phyloP scores from a whole-genome alignment of 2,888 invertebrate genomes.

The Cetonia aurata region DNA sequence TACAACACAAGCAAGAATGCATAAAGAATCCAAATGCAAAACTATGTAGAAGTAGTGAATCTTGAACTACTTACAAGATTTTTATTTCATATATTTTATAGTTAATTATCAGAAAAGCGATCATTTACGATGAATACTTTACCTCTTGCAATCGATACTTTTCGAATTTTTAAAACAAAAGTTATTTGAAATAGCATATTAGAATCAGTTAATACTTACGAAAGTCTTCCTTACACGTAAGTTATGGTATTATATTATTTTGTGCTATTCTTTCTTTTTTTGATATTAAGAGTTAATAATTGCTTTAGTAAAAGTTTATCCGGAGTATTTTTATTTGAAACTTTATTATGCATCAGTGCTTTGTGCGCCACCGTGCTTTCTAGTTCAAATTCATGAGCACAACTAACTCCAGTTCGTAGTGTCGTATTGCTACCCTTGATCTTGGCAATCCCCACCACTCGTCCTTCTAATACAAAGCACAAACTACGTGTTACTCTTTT shows the following conservation, averaged over 20 bases:
- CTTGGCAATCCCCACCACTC: constrained; percentile 24
- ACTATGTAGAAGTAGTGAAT: too few relatives aligned
- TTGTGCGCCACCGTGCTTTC: neutral
- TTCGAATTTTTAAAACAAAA: too few relatives aligned
- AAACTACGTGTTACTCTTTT: neutral
- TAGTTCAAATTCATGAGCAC: constrained; percentile 7
- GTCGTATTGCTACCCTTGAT: constrained; percentile 22
- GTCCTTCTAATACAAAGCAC: neutral
- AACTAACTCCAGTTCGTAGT: constrained; percentile 12
- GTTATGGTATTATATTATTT: too few relatives aligned
- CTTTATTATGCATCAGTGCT: neutral
- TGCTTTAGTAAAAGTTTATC: neutral
- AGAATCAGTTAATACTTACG: too few relatives aligned
- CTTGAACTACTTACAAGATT: too few relatives aligned
- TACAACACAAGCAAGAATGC: too few relatives aligned
- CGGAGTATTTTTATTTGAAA: neutral
- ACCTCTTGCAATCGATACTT: too few relatives aligned
- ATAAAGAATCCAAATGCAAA: too few relatives aligned
- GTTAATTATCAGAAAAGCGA: too few relatives aligned
- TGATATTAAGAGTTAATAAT: neutral
- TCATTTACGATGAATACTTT: too few relatives aligned
- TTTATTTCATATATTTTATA: too few relatives aligned
- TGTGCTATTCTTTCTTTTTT: neutral
- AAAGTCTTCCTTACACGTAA: neutral
- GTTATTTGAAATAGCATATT: too few relatives aligned